Conservation (phyloP, 2,888 invertebrate genomes). For the Nemurella pictetii region DNA sequence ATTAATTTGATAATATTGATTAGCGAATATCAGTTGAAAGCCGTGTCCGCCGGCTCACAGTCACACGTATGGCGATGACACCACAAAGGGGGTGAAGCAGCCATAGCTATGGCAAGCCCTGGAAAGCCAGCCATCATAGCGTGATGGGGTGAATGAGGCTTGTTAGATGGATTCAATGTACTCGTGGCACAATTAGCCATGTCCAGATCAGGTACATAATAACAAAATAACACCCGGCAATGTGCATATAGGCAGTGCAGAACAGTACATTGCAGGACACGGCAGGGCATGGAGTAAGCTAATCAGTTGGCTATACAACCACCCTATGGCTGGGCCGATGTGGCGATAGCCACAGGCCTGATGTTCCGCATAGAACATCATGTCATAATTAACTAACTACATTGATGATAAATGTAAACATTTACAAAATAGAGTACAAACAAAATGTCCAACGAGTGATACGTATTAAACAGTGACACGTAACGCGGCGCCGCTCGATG, state of each 20-base stretch:
- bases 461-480: background rate
- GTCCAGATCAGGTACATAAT: slow-evolving; percentile 24
- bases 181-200: slow-evolving; percentile 39
- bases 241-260: background rate
- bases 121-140: background rate
- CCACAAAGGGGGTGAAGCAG: background rate
- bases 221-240: slow-evolving; percentile 2
- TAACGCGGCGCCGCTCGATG: background rate
- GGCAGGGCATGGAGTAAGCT: background rate
- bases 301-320: background rate
- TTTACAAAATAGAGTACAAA: background rate
- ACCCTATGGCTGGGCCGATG: background rate
- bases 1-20: background rate
- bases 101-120: background rate
- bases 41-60: too few species aligned
- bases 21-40: background rate
- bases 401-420: background rate
- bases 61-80: background rate
- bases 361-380: background rate
- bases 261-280: background rate
- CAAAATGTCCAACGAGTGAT: background rate
- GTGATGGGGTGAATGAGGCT: background rate
- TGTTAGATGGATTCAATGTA: slow-evolving; percentile 14
- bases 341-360: background rate
- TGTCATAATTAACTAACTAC: slow-evolving; percentile 21